phyloP scores from a whole-genome alignment of 2,888 invertebrate species.

The Calameuta pallipes region DNA sequence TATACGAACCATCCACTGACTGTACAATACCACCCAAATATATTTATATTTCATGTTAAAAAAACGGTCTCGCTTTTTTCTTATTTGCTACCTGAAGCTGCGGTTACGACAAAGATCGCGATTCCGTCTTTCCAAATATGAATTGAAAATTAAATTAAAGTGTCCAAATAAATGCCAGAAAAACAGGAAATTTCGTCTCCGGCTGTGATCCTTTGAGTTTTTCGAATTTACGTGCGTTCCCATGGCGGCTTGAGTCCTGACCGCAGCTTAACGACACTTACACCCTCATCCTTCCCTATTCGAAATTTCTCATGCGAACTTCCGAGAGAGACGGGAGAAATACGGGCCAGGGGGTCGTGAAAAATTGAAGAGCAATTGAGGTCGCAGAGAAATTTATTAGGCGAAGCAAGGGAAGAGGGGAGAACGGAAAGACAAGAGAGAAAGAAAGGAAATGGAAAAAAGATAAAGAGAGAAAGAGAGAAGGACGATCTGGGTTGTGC shows the following conservation, averaged over 20 bases:
- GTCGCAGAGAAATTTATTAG: background rate
- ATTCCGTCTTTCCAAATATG: too few species aligned
- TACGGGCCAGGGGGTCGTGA: background rate
- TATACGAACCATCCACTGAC: slow-evolving; percentile 57
- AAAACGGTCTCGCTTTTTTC: slow-evolving; percentile 11
- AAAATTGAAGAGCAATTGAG: slow-evolving; percentile 1
- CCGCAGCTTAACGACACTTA: too few species aligned
- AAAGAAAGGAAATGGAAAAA: background rate
- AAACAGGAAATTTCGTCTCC: too few species aligned
- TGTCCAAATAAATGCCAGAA: too few species aligned
- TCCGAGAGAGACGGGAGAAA: too few species aligned
- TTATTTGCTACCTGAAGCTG: slow-evolving; percentile 5
- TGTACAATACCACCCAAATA: slow-evolving; percentile 61
- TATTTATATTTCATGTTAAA: slow-evolving; percentile 62
- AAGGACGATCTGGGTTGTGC: too few species aligned
- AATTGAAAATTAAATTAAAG: too few species aligned
- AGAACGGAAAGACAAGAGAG: background rate
- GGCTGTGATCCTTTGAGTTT: too few species aligned
- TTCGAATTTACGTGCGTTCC: too few species aligned
- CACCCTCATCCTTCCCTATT: too few species aligned
- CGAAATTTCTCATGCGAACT: too few species aligned
- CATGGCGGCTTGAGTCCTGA: too few species aligned
- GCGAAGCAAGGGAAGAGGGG: background rate
- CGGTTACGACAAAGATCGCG: background rate
- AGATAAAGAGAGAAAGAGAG: background rate